Base-by-base conservation (phyloP, 2,113 vertebrate species). In the Dryoscopus gambensis region DNA sequence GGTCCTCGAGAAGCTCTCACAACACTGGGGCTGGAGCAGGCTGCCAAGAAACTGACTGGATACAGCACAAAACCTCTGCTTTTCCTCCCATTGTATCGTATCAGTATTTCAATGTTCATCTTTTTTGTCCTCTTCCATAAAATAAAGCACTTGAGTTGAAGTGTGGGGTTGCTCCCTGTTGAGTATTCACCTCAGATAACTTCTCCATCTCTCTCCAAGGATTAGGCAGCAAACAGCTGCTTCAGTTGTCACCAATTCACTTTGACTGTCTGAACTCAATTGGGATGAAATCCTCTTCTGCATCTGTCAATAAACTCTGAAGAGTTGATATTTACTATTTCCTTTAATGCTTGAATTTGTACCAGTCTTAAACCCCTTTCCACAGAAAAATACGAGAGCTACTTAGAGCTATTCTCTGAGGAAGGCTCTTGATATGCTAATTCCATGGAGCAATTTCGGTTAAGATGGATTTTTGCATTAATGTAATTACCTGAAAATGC, bases 401-500 rank as follows among this genome's bases (percentile, higher is more conserved):
- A 88, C 88, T 93, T 88, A 63, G 80, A 83, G 71, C 42, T 83
- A 37, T 93, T 96, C 93, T 94, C 94, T 37, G 85, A 93, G 75
- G 90, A 95, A 84, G 73, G 71, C 93, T 95, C 95, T 97, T 97
- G 95, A 95, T 95, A 93, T 96, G 95, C 88, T 94, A 96, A 96
- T 97, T 83, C 75, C 52, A 63, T 19, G 68, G 33, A 94, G 84
- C 60, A 82, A 96, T 97, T 96, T 88, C 1, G 8, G 39, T 44
- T 59, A 88, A 94, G 92, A 96, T 62, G 75, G 64, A 78, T 94
- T 95, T 93, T 90, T 95, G 95, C 90, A 93, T 94, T 96, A 96
- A 93, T 86, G 92, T 87, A 96, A 97, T 96, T 96, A 97, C 95
- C 89, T 95, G 90, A 79, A 96, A 94, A 96, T 67, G 88, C 90